These are phyloP conservation scores for Caenorhabditis angaria DNA, from an alignment of 2,888 invertebrate species.

Conservation along the genomic window DNA sequence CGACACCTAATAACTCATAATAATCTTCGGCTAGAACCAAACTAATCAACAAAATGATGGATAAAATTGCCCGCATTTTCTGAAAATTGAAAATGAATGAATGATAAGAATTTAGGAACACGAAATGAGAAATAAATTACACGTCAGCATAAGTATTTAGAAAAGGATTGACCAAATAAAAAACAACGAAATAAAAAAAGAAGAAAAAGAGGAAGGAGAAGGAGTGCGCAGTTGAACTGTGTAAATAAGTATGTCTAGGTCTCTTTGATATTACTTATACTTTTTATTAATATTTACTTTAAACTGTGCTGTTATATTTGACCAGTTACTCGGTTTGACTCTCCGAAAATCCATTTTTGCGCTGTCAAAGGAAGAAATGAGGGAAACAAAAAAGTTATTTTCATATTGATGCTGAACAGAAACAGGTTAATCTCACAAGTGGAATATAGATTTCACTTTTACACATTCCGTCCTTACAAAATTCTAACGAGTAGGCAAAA, in stretches of 20 bases:
- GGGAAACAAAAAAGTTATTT: not conserved
- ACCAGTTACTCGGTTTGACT: not conserved
- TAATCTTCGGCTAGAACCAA: slow-evolving; percentile 74
- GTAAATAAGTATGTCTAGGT: slow-evolving; percentile 1
- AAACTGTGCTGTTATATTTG: not conserved
- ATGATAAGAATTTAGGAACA: not conserved
- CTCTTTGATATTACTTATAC: not conserved
- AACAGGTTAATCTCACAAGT: no score
- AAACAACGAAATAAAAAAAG: not conserved
- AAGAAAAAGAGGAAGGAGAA: not conserved
- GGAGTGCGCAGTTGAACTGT: not conserved
- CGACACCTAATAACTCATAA: slow-evolving; percentile 80
- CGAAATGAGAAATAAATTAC: not conserved
- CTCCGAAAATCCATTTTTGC: not conserved
- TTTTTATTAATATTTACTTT: not conserved
- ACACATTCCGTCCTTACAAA: no score
- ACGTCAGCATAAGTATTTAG: slow-evolving; percentile 8
- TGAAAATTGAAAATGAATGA: no score
- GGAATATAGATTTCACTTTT: no score
- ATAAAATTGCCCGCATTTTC: slow-evolving; percentile 38
- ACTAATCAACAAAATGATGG: slow-evolving; percentile 1
- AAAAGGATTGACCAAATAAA: not conserved
- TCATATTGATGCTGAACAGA: not conserved
- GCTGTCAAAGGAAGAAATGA: not conserved
- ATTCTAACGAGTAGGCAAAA: no score